Evolutionary conservation across 35 echinoderm and acorn worm genomes (phyloP).

Genomic region (Chiridota heheva): DNA sequence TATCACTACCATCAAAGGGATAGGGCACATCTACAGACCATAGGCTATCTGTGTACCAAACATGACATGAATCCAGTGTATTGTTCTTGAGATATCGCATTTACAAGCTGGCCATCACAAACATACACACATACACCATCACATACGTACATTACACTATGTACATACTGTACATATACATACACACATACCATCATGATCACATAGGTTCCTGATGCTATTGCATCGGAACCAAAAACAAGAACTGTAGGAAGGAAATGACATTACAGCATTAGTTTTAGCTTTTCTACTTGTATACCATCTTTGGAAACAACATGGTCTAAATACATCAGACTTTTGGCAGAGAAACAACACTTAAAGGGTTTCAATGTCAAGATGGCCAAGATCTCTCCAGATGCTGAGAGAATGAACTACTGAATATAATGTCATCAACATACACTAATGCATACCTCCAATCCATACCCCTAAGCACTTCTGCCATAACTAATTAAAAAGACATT

Average conservation of each 20-base stretch:
- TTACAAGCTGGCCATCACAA: too few relatives aligned
- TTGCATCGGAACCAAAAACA: too few relatives aligned
- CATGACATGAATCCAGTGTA: too few relatives aligned
- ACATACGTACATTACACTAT: too few relatives aligned
- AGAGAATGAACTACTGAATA: background rate
- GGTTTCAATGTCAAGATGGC: constrained; percentile 59
- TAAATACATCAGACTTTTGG: constrained; percentile 43
- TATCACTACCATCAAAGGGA: too few relatives aligned
- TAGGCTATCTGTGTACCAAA: too few relatives aligned
- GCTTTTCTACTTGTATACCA: constrained; percentile 27
- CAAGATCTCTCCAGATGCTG: constrained; percentile 3
- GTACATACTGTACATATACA: too few relatives aligned
- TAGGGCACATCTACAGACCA: too few relatives aligned
- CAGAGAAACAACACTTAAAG: constrained; percentile 48
- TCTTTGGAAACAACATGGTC: constrained; percentile 56
- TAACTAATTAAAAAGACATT: constrained; percentile 37
- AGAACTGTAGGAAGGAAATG: constrained; percentile 28
- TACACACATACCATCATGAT: too few relatives aligned
- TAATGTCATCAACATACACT: constrained; percentile 52
- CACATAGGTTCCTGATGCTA: too few relatives aligned
- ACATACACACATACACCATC: too few relatives aligned
- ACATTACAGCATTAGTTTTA: constrained; percentile 31
- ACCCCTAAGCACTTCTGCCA: constrained; percentile 43
- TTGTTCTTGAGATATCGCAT: too few relatives aligned
- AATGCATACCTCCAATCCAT: constrained; percentile 47